Evolutionary conservation across 2,113 vertebrate genomes (phyloP).

Genomic region (Machaerirhynchus nigripectus): DNA sequence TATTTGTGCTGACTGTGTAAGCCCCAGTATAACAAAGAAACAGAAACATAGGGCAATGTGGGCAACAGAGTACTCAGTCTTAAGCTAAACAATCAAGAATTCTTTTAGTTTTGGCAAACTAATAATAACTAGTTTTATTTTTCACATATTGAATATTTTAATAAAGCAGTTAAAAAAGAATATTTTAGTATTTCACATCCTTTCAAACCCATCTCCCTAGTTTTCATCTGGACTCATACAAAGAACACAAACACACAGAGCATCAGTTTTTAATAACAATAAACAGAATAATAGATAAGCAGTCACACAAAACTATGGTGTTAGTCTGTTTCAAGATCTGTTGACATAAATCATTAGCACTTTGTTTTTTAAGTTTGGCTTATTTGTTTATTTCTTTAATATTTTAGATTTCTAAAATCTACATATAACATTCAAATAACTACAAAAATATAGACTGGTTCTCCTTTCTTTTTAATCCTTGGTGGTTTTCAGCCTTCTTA

Average conservation of each 20-base stretch:
- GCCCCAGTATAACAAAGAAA: not conserved
- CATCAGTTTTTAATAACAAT: slow-evolving; percentile 17
- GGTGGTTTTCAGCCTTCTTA: not conserved
- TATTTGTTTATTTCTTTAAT: slow-evolving; percentile 44
- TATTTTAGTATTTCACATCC: not conserved
- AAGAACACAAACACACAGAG: not conserved
- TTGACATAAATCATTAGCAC: slow-evolving; percentile 27
- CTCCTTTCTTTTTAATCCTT: not conserved
- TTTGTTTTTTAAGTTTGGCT: slow-evolving; percentile 11
- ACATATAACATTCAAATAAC: not conserved
- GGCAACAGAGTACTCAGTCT: not conserved
- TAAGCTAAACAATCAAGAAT: not conserved
- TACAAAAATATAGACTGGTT: not conserved
- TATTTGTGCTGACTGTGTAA: not conserved
- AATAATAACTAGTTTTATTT: not conserved
- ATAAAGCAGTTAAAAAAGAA: not conserved
- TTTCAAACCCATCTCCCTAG: not conserved
- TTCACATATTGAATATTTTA: not conserved
- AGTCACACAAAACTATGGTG: not conserved
- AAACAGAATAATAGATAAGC: slow-evolving; percentile 56
- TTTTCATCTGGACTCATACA: not conserved
- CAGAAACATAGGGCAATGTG: not conserved
- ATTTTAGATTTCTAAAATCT: slow-evolving; percentile 8
- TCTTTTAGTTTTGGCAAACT: not conserved
- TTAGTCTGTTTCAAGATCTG: not conserved